Percentiles rank a stretch among this genome's conserved stretches.
Evolutionary conservation across 2,113 vertebrate genomes (phyloP).

Genomic region (Takifugu flavidus): DNA sequence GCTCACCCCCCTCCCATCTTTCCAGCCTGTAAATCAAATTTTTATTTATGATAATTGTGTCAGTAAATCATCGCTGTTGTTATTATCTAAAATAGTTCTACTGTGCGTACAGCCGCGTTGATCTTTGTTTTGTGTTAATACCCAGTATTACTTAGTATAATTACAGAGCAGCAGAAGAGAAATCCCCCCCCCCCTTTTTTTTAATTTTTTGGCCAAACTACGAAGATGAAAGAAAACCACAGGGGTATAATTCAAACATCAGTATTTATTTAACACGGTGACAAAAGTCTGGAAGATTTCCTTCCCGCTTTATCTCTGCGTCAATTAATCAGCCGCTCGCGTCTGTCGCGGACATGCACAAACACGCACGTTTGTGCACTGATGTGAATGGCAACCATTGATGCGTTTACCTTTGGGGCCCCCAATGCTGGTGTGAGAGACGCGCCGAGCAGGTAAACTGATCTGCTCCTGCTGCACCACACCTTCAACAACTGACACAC

Average conservation of each 20-base stretch:
- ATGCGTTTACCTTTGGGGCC: constrained; percentile 56
- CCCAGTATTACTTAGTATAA: constrained; percentile 17
- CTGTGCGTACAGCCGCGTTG: constrained; percentile 20
- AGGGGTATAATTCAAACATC: constrained; percentile 20
- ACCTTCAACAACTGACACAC: constrained; percentile 15
- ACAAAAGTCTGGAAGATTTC: constrained; percentile 42
- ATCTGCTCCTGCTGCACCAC: constrained; percentile 43
- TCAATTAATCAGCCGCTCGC: constrained; percentile 57
- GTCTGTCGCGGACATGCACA: constrained; percentile 15
- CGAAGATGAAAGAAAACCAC: constrained; percentile 15
- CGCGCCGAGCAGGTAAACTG: constrained; percentile 64
- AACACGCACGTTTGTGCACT: constrained; percentile 22
- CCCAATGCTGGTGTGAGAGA: constrained; percentile 48
- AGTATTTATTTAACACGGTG: constrained; percentile 29
- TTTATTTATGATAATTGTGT: neutral
- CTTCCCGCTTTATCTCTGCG: constrained; percentile 40
- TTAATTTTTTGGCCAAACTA: neutral
- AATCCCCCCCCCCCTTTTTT: constrained; percentile 3
- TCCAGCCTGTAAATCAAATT: neutral
- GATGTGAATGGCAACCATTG: constrained; percentile 66
- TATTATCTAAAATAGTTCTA: constrained; percentile 1
- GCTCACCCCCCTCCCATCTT: neutral
- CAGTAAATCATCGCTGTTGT: constrained; percentile 1
- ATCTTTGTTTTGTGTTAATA: constrained; percentile 10
- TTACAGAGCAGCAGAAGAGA: constrained; percentile 27